A percentile compares a stretch with the other conserved stretches of the same genome.
Conservation (phyloP, 2,797 vertebrate genomes). For the Spinibarbus caldwelli region DNA sequence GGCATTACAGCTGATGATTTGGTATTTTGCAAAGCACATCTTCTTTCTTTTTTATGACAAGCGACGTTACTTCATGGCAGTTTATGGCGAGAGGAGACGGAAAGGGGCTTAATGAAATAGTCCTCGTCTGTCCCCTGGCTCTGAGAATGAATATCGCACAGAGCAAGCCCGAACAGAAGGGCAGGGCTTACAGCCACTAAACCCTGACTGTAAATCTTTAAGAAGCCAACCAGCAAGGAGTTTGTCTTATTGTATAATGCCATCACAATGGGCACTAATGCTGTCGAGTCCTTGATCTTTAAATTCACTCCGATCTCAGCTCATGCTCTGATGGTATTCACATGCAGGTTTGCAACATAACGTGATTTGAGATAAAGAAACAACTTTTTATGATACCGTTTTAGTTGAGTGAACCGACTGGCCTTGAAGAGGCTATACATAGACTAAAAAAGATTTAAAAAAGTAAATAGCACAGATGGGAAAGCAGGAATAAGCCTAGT, state of each 20-base stretch:
- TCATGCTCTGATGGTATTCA: not conserved
- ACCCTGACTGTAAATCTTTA: conserved; percentile 52
- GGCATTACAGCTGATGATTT: conserved; percentile 80
- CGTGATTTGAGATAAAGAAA: not conserved
- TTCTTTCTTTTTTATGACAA: conserved; percentile 72
- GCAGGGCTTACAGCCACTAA: conserved; percentile 56
- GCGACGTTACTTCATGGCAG: conserved; percentile 68
- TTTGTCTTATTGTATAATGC: conserved; percentile 50
- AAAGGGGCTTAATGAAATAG: conserved; percentile 69
- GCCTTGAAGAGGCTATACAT: not conserved
- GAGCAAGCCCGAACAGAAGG: conserved; percentile 23
- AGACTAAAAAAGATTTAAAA: not conserved
- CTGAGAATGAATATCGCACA: conserved; percentile 61
- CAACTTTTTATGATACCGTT: not conserved
- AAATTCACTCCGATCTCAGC: conserved; percentile 5
- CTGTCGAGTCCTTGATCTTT: conserved; percentile 2
- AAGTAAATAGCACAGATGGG: not conserved
- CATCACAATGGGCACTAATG: conserved; percentile 42
- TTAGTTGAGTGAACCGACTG: not conserved
- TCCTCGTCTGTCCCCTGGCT: conserved; percentile 66
- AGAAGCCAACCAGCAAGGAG: conserved; percentile 54
- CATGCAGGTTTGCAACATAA: not conserved
- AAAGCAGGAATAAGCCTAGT: not conserved
- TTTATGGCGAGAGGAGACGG: conserved; percentile 76
- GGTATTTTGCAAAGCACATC: conserved; percentile 74